Base-by-base conservation (phyloP, 2,113 vertebrate genomes). In the western clawed frog (Xenopus tropicalis) region DNA sequence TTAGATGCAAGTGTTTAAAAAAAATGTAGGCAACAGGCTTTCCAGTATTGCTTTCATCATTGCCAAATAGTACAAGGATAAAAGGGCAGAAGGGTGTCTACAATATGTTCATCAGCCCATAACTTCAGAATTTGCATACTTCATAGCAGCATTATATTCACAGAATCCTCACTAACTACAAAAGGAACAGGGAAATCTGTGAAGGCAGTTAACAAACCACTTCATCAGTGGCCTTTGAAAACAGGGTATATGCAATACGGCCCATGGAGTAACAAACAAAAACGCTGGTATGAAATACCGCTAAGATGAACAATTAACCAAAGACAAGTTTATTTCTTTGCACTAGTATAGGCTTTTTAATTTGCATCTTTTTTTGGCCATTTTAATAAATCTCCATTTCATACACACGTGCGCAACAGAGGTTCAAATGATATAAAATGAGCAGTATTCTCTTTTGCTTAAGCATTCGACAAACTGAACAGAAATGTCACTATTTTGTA, bases 391-490 rank as follows among this genome's bases (percentile, higher is more conserved):
- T 87, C 89, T 91, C 87, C 86, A 90, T 87, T 91, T 92, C 81
- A 82, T 81, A 89, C 84, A 88, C 91, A 93, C 91, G 90, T 91
- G 90, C 88, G 85, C 85, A 92, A 90, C 82, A 88, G 83, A 88
- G 79, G 87, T 86, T 88, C 86, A 89, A 87, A 82, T 88, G 88
- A 88, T 89, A 91, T 86, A 89, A 87, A 90, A 88, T 11, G 77
- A 88, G 89, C 88, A 86, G 79, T 61, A 80, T 72, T 72, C 77
- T 69, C 70, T 73, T 73, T 74, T 79, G 66, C 73, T 77, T 72
- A 85, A 86, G 84, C 78, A 79, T 81, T 80, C 54, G 84, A 85
- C 79, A 80, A 63, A 85, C 83, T 87, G 77, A 87, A 86, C 80
- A 82, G 72, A 69, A 58, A 69, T 66, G 54, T 72, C 63, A 68